phyloP scores from a whole-genome alignment of 2,888 invertebrate genomes.

The Chalcis sispes region DNA sequence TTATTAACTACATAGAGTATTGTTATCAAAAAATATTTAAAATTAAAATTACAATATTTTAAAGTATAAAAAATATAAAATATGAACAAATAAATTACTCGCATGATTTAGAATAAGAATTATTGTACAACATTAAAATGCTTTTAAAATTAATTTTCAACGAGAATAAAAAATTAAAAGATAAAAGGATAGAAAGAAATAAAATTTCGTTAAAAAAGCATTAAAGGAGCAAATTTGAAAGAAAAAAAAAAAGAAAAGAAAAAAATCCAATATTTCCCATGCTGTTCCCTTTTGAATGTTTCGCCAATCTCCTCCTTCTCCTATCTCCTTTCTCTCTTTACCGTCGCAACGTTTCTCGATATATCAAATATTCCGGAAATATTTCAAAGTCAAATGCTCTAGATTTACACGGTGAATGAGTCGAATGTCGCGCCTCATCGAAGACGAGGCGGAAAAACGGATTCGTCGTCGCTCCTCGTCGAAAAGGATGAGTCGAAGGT shows the following conservation, averaged over 20 bases:
- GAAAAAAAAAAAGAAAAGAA: not conserved
- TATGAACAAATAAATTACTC: too few relatives aligned
- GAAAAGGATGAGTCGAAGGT: too few relatives aligned
- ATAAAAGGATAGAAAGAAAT: not conserved
- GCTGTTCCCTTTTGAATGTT: too few relatives aligned
- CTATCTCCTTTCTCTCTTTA: not conserved
- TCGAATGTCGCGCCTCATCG: constrained; percentile 19
- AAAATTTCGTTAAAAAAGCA: constrained; percentile 23
- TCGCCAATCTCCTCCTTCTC: not conserved
- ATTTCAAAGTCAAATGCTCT: constrained; percentile 53
- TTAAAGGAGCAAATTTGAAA: not conserved
- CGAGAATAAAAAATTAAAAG: not conserved
- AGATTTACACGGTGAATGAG: constrained; percentile 31
- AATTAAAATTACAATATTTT: too few relatives aligned
- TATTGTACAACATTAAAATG: too few relatives aligned
- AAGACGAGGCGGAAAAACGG: constrained; percentile 27
- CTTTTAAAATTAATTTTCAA: too few relatives aligned
- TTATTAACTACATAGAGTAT: too few relatives aligned
- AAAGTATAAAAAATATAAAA: too few relatives aligned
- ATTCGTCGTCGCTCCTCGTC: not conserved
- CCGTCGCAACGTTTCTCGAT: constrained; percentile 26
- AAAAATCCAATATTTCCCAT: constrained; percentile 35
- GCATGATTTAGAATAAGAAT: too few relatives aligned
- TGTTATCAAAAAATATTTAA: too few relatives aligned
- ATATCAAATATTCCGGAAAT: constrained; percentile 50